Conservation (phyloP, 1,140 invertebrate genomes). For the Panagrolaimus sp. region DNA sequence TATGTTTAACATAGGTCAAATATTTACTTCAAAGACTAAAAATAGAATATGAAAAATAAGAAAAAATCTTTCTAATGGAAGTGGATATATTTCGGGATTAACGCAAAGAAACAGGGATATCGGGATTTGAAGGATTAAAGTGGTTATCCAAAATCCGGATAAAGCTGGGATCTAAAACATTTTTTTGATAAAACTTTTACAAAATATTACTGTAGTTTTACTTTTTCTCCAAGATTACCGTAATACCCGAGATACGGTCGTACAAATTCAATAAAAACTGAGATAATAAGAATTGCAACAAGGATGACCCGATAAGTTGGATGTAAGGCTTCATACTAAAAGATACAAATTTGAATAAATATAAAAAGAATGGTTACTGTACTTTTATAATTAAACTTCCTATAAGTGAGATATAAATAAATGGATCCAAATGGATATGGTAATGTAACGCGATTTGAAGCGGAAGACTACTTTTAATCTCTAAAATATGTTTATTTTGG, state of each 20-base stretch:
- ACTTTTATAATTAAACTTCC: slow-evolving; percentile 67
- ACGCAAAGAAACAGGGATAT: slow-evolving; percentile 72
- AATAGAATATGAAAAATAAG: slow-evolving; percentile 68
- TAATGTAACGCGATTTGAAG: slow-evolving; percentile 78
- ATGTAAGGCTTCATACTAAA: slow-evolving; percentile 69
- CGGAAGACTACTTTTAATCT: slow-evolving; percentile 67
- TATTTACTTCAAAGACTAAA: slow-evolving; percentile 65
- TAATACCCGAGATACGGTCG: slow-evolving; percentile 77
- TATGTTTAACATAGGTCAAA: too few relatives aligned
- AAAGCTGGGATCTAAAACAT: slow-evolving; percentile 75
- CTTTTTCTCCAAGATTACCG: slow-evolving; percentile 78
- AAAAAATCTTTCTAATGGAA: slow-evolving; percentile 68
- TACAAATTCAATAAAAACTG: slow-evolving; percentile 70
- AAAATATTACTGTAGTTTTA: slow-evolving; percentile 60
- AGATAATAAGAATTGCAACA: slow-evolving; percentile 69
- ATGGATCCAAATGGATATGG: slow-evolving; percentile 70
- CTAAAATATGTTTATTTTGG: slow-evolving; percentile 37
- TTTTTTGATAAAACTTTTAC: background rate
- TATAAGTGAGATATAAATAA: slow-evolving; percentile 68
- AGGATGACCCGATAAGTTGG: slow-evolving; percentile 73
- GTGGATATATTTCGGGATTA: slow-evolving; percentile 67
- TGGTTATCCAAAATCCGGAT: slow-evolving; percentile 79
- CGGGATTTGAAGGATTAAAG: slow-evolving; percentile 75
- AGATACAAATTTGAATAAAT: slow-evolving; percentile 56
- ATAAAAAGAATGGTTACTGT: slow-evolving; percentile 21